phyloP scores from a whole-genome alignment of 2,888 invertebrate species.

The Cataglyphis livida region DNA sequence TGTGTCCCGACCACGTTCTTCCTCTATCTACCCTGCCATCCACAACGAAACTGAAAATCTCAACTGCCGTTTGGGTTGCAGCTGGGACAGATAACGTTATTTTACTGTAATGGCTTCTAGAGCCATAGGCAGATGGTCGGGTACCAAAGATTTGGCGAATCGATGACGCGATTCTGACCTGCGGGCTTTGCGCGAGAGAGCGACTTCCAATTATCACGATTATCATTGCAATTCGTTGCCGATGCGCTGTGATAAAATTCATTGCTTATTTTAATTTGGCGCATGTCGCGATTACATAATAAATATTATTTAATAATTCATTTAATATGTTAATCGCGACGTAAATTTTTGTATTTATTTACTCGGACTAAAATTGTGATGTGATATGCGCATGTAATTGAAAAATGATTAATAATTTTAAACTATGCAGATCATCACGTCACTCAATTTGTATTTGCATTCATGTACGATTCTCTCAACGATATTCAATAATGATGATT shows the following conservation, averaged over 20 bases:
- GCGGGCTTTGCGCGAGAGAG: neutral
- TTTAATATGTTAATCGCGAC: conserved; percentile 33
- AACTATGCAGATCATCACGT: conserved; percentile 13
- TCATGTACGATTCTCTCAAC: conserved; percentile 7
- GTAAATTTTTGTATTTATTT: conserved; percentile 35
- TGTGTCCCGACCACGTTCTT: conserved; percentile 23
- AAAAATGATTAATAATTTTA: conserved; percentile 45
- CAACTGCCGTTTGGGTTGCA: conserved; percentile 67
- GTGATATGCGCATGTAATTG: conserved; percentile 39
- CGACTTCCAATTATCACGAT: neutral
- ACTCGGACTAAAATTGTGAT: conserved; percentile 31
- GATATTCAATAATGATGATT: conserved; percentile 41
- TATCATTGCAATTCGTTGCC: neutral
- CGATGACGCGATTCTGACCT: conserved; percentile 1
- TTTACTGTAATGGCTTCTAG: conserved; percentile 68
- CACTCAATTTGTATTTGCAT: conserved; percentile 24
- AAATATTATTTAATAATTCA: conserved; percentile 41
- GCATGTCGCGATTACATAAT: conserved; percentile 7
- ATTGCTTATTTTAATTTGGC: neutral
- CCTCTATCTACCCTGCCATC: conserved; percentile 38
- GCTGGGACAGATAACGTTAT: conserved; percentile 67
- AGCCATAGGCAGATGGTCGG: conserved; percentile 71
- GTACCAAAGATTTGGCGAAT: conserved; percentile 54
- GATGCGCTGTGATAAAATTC: conserved; percentile 24
- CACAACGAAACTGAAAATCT: conserved; percentile 77